A percentile compares a stretch with the other conserved stretches of the same genome.
Evolutionary conservation across 2,113 vertebrate species (phyloP).

Genomic region (Caloenas nicobarica): DNA sequence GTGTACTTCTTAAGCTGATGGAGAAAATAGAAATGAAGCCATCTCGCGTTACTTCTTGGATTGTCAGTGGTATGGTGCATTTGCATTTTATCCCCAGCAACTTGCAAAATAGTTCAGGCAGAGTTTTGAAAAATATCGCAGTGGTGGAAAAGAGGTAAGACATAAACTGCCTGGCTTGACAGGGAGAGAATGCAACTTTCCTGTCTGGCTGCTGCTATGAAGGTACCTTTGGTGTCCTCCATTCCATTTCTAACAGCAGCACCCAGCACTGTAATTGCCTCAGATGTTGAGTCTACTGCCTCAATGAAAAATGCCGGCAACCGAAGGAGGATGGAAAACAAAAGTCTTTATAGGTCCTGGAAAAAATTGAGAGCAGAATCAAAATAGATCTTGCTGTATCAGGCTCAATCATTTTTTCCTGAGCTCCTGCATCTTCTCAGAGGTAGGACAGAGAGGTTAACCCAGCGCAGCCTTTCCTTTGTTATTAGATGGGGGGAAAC

Average conservation of each 20-base stretch:
- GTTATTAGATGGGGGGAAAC: not conserved
- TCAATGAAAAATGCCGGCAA: not conserved
- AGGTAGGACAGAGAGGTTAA: not conserved
- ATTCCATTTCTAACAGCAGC: not conserved
- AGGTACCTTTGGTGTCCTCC: not conserved
- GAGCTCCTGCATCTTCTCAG: not conserved
- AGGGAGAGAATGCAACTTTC: not conserved
- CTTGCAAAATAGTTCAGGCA: not conserved
- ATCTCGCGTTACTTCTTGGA: not conserved
- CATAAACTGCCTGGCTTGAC: not conserved
- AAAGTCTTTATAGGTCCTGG: not conserved
- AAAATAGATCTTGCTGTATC: not conserved
- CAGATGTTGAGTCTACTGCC: not conserved
- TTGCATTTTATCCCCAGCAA: not conserved
- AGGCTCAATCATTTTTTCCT: not conserved
- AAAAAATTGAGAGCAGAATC: not conserved
- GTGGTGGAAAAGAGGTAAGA: not conserved
- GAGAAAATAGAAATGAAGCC: not conserved
- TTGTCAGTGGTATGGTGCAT: fast-evolving
- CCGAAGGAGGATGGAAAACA: not conserved
- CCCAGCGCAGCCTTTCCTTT: not conserved
- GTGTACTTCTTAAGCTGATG: not conserved
- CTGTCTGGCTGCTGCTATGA: fast-evolving
- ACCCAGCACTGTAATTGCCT: not conserved
- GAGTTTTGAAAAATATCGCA: not conserved